Percentiles rank a stretch among this genome's conserved stretches.
Conservation (phyloP, 2,797 vertebrate species). For the Pogoniulus pusillus region DNA sequence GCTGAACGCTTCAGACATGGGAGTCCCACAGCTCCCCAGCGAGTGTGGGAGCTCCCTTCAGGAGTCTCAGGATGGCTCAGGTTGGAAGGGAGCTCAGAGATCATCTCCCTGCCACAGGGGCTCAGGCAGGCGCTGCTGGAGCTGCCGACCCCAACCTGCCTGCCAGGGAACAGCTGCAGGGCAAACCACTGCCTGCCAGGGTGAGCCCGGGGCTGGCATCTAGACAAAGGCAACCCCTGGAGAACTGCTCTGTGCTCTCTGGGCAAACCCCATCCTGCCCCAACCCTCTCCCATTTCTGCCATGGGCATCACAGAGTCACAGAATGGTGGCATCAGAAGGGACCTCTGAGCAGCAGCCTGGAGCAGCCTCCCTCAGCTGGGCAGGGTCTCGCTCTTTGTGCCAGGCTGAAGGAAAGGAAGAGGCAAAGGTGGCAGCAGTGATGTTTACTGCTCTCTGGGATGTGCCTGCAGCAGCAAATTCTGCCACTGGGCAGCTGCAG, state of each 20-base stretch:
- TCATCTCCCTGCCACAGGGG: too few relatives aligned
- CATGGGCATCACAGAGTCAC: not conserved
- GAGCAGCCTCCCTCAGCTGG: too few relatives aligned
- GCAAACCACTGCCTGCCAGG: not conserved
- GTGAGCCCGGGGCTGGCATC: not conserved
- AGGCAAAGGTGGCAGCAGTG: not conserved
- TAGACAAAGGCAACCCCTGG: not conserved
- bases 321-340: too few relatives aligned
- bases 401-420: not conserved
- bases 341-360: too few relatives aligned
- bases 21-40: not conserved
- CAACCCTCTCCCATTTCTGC: not conserved
- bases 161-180: too few relatives aligned
- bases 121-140: too few relatives aligned
- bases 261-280: not conserved
- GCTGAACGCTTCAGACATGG: slow-evolving; percentile 22
- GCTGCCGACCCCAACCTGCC: too few relatives aligned
- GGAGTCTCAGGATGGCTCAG: too few relatives aligned
- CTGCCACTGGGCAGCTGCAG: not conserved
- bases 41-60: slow-evolving; percentile 22
- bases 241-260: not conserved
- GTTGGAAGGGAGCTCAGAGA: too few relatives aligned
- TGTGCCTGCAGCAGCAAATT: not conserved
- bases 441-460: not conserved
- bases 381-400: not conserved